Base-by-base conservation (phyloP, 2,888 invertebrate genomes). In the Drosophila diplacantha region DNA sequence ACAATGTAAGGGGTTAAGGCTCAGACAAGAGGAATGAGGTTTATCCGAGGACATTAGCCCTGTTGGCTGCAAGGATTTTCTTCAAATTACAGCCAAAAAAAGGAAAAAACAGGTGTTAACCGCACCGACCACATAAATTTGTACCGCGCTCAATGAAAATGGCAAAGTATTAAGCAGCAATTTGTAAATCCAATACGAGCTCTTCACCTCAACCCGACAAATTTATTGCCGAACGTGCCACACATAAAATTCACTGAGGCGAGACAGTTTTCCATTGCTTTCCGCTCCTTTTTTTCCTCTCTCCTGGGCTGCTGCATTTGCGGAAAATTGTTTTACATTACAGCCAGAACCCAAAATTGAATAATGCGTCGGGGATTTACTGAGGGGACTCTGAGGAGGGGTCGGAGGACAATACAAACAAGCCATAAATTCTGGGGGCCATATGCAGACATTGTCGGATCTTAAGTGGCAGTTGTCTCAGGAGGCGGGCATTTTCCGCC, bases 181-280 rank as follows among this genome's bases (percentile, higher is more conserved):
- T 74, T 74, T 70, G 72, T 69, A 84, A 76, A 75, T 69, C 71
- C 55, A 69, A 75, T 73, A 69, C 52, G 62, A 50, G 57, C 24
- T 22, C 20, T 51, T 14, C 26, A 32, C 41, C 53, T 50, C 52
- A 53, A 29, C 31, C 65, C 24, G 24, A 20, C 29, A 59, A 71
- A 81, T 81, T 83, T 84, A 81, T 83, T 59, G 70, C 44, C 66
- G 59, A 68, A 78, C 80, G 84, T 81, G 80, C 83, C 43, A 51
- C 59, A 52, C 72, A 69, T 79, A 61, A 82, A 73, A 80, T 66
- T 79, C 80, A 69, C 50, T 71, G 63, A 64, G 59, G 53, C 67
- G 69, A 58, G 67, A 71, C 61, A 61, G 35, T 72, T 55, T 37
- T 55, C 43, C 62, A 49, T 49, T 38, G 43, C 24, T 26, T 41